Conservation (phyloP, 2,888 invertebrate genomes). For the Sceliomorpha sp. region DNA sequence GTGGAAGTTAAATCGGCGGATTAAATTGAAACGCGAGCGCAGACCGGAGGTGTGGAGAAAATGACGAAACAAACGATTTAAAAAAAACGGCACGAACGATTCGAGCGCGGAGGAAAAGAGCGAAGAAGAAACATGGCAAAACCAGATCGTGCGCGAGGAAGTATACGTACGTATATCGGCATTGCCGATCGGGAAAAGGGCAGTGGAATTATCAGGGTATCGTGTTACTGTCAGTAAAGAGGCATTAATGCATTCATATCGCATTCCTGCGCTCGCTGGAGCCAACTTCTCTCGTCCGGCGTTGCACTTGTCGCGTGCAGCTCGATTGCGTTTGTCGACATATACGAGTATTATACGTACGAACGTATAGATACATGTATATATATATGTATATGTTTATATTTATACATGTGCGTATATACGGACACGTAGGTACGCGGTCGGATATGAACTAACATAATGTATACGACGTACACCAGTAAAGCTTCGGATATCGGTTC, state of each 20-base stretch:
- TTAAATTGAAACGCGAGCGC: slow-evolving; percentile 40
- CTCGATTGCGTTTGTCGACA: slow-evolving; percentile 28
- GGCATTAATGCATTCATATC: slow-evolving; percentile 72
- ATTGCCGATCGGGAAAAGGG: slow-evolving; percentile 49
- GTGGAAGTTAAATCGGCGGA: slow-evolving; percentile 17
- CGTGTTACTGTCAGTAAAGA: slow-evolving; percentile 71
- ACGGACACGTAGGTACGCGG: too few species aligned
- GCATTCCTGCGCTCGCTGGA: slow-evolving; percentile 66
- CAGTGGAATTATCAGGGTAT: slow-evolving; percentile 64
- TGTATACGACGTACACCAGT: slow-evolving; percentile 41
- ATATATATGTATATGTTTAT: neutral
- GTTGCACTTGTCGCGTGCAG: slow-evolving; percentile 60
- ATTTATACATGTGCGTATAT: neutral
- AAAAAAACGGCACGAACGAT: slow-evolving; percentile 10
- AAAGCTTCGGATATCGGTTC: slow-evolving; percentile 50
- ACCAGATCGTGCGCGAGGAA: slow-evolving; percentile 42
- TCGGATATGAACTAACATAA: slow-evolving; percentile 37
- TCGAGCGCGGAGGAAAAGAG: slow-evolving; percentile 12
- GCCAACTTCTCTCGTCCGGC: slow-evolving; percentile 54
- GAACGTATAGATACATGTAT: slow-evolving; percentile 18
- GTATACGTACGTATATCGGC: slow-evolving; percentile 42
- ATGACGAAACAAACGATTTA: slow-evolving; percentile 34
- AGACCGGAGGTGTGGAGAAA: slow-evolving; percentile 19
- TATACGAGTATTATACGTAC: slow-evolving; percentile 22
- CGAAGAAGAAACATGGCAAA: slow-evolving; percentile 28